A percentile compares a stretch with the other conserved stretches of the same genome.
phyloP scores from a whole-genome alignment of 2,113 vertebrate genomes.

The Melanocharis versteri region DNA sequence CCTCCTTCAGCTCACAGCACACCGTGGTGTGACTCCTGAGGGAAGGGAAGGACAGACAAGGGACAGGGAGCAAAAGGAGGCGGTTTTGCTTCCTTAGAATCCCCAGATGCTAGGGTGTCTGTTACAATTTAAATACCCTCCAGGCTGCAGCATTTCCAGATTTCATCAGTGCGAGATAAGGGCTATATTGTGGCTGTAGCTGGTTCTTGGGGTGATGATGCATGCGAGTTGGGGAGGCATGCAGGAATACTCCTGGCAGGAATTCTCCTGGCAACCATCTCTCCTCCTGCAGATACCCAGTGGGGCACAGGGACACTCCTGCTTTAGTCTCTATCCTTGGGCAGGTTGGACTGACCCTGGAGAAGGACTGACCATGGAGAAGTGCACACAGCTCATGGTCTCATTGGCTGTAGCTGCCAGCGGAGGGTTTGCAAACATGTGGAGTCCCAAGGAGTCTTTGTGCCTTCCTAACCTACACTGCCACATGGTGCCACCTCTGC shows the following conservation, averaged over 20 bases:
- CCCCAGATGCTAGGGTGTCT: neutral
- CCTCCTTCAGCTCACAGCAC: slow-evolving; percentile 76
- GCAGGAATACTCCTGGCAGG: neutral
- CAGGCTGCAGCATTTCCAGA: neutral
- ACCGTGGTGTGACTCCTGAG: slow-evolving; percentile 82
- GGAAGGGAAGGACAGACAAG: neutral
- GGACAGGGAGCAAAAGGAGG: neutral
- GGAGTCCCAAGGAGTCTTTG: neutral
- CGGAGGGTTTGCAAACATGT: fast-evolving
- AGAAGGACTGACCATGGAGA: neutral
- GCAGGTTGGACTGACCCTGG: neutral
- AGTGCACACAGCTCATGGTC: fast-evolving
- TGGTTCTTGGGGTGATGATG: neutral
- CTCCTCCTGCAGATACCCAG: neutral
- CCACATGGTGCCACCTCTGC: neutral
- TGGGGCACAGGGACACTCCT: fast-evolving
- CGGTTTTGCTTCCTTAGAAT: neutral
- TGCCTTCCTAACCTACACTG: neutral
- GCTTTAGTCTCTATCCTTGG: neutral
- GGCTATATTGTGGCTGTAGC: neutral
- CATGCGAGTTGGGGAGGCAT: neutral
- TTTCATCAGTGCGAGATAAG: neutral
- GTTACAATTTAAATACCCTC: neutral
- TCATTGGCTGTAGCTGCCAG: neutral
- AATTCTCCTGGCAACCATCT: neutral